Evolutionary conservation across 2,113 vertebrate genomes (phyloP).

Genomic region (Hydropotes inermis): DNA sequence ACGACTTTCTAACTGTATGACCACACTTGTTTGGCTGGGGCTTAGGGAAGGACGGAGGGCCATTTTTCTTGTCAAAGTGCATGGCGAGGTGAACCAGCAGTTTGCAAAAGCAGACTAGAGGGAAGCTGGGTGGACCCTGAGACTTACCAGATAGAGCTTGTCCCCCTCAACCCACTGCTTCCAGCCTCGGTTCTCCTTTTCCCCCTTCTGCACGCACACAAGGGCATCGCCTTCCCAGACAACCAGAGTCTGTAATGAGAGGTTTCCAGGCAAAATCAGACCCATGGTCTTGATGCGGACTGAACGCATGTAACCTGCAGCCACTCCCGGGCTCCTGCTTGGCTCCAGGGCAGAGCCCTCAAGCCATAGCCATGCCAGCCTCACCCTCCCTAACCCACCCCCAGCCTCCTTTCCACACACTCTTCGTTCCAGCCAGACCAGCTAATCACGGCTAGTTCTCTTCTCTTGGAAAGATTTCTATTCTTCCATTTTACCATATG

Average conservation of each 20-base stretch:
- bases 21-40: background rate
- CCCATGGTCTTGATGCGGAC: background rate
- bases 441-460: background rate
- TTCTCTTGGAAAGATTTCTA: background rate
- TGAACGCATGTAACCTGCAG: background rate
- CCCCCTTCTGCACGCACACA: constrained; percentile 93
- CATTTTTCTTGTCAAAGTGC: constrained; percentile 9
- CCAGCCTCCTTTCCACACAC: background rate
- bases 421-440: background rate
- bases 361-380: too few relatives aligned
- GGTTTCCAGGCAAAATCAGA: background rate
- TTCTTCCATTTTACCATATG: background rate
- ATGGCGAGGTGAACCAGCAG: background rate
- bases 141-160: constrained; percentile 90
- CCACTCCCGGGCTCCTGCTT: too few relatives aligned
- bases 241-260: constrained; percentile 86
- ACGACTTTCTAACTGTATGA: constrained; percentile 56
- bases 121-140: background rate
- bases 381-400: background rate
- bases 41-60: background rate
- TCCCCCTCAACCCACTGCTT: constrained; percentile 95
- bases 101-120: background rate
- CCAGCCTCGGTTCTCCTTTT: constrained; percentile 96
- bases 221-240: constrained; percentile 94
- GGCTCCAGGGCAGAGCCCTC: background rate